Conservation (phyloP, 1,140 invertebrate genomes). For the Globodera ellingtonae region DNA sequence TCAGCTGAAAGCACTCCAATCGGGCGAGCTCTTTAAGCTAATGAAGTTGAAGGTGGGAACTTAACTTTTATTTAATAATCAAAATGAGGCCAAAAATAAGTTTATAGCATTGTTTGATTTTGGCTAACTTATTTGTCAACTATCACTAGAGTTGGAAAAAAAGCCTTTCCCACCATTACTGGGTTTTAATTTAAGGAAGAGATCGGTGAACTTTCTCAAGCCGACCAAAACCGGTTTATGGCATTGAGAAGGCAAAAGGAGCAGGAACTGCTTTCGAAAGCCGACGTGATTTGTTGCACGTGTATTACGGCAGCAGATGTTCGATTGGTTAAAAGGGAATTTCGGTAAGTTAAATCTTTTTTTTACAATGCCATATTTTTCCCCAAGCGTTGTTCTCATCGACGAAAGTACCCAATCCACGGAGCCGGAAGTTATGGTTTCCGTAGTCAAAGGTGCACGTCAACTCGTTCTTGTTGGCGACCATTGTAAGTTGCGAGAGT, state of each 20-base stretch:
- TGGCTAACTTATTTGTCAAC: no score
- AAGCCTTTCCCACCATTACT: no score
- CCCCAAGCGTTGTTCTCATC: constrained; percentile 88
- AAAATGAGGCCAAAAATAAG: no score
- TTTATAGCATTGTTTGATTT: no score
- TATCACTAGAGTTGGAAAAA: no score
- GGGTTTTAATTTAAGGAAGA: constrained; percentile 48
- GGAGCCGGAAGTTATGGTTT: constrained; percentile 97
- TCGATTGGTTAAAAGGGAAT: constrained; percentile 83
- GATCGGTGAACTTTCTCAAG: constrained; percentile 56
- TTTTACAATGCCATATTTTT: constrained; percentile 1
- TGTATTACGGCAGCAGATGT: constrained; percentile 98
- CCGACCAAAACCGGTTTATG: constrained; percentile 90
- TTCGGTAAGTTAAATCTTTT: constrained; percentile 77
- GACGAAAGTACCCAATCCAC: constrained; percentile 95
- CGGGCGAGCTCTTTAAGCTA: constrained; percentile 85
- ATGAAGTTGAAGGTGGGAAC: constrained; percentile 76
- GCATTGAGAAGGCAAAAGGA: constrained; percentile 88
- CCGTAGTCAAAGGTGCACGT: constrained; percentile 93
- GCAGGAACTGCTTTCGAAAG: constrained; percentile 86
- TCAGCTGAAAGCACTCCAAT: constrained; percentile 89
- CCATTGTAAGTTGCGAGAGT: constrained; percentile 83
- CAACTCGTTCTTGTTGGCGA: constrained; percentile 94
- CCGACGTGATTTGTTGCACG: constrained; percentile 98
- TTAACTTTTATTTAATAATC: not conserved